Evolutionary conservation across 2,888 invertebrate genomes (phyloP).

Genomic region (Amblyteles armatorius): DNA sequence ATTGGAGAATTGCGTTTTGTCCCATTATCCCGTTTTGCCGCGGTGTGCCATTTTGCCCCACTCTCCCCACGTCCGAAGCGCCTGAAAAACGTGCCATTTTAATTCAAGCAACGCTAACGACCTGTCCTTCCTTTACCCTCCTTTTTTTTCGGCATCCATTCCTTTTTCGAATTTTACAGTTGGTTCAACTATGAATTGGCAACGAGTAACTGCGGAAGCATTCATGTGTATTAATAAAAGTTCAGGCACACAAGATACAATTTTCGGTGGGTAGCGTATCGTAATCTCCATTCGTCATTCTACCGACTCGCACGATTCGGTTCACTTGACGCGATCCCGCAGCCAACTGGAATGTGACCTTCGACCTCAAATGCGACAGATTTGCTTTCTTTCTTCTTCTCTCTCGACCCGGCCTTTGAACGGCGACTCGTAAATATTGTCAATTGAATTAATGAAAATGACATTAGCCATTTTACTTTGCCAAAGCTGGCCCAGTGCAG

Average conservation of each 20-base stretch:
- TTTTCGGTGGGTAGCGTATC: background rate
- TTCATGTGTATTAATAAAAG: background rate
- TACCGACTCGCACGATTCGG: constrained; percentile 17
- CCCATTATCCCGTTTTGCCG: too few relatives aligned
- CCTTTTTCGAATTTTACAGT: background rate
- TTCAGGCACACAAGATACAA: too few relatives aligned
- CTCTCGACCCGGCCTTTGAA: constrained; percentile 3
- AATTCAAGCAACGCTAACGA: constrained; percentile 45
- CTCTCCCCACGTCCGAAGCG: background rate
- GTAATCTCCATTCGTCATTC: constrained; percentile 18
- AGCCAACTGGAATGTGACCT: constrained; percentile 47
- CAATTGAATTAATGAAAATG: background rate
- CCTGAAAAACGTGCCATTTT: constrained; percentile 11
- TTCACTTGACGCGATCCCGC: constrained; percentile 26
- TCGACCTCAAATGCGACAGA: constrained; percentile 29
- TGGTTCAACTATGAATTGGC: background rate
- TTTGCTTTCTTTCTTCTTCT: constrained; percentile 10
- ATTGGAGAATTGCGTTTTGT: too few relatives aligned
- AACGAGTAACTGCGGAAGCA: background rate
- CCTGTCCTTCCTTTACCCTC: background rate
- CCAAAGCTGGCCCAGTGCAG: too few relatives aligned
- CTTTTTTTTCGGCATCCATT: background rate
- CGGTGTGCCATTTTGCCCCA: too few relatives aligned
- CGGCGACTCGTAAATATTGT: background rate
- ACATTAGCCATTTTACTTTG: background rate